Conservation (phyloP, 2,113 vertebrate species). For the Sakesphorus luctuosus region DNA sequence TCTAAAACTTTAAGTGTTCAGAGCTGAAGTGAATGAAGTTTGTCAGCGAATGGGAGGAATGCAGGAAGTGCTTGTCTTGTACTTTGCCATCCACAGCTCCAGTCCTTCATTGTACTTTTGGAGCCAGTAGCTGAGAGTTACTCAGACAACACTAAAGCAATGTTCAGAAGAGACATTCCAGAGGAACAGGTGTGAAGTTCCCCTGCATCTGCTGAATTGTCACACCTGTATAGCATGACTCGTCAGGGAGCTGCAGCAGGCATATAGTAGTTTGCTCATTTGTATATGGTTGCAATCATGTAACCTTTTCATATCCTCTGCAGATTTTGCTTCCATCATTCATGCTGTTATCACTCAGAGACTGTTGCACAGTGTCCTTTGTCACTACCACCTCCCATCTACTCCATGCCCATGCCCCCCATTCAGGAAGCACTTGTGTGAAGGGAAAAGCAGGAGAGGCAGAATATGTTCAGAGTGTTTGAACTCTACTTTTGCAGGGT, state of each 20-base stretch:
- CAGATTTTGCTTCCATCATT: background rate
- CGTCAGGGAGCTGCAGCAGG: background rate
- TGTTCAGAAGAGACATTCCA: background rate
- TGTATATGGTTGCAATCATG: background rate
- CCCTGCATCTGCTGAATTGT: background rate
- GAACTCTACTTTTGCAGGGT: background rate
- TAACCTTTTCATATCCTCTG: background rate
- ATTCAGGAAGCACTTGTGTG: background rate
- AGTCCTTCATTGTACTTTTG: background rate
- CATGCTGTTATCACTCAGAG: background rate
- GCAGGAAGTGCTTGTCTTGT: background rate
- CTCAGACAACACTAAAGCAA: background rate
- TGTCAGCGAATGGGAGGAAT: background rate
- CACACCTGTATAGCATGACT: background rate
- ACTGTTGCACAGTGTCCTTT: background rate
- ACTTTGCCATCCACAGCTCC: background rate
- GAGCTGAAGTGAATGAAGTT: background rate
- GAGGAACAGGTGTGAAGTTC: background rate
- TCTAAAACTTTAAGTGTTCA: background rate
- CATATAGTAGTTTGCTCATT: background rate
- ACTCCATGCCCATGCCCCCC: background rate
- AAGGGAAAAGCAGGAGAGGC: background rate
- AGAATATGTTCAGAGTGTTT: background rate
- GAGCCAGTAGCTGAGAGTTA: background rate
- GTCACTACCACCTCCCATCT: background rate